phyloP scores from a whole-genome alignment of 2,888 invertebrate genomes.

The Linyphia triangularis region DNA sequence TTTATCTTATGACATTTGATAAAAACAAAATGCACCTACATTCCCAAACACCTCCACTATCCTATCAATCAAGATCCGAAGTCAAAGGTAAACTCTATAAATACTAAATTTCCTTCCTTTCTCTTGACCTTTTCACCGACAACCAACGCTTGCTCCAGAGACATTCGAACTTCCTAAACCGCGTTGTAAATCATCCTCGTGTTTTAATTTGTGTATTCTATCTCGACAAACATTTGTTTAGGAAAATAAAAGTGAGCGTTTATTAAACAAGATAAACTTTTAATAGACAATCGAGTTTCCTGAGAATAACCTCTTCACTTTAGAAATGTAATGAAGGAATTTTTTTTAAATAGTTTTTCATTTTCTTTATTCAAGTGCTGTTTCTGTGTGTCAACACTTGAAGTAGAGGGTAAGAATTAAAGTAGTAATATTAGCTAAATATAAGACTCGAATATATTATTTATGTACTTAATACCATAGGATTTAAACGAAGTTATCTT shows the following conservation, averaged over 20 bases:
- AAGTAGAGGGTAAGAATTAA: no score
- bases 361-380: no score
- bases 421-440: no score
- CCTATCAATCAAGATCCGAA: background rate
- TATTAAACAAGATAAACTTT: background rate
- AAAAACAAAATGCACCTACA: background rate
- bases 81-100: constrained; percentile 44
- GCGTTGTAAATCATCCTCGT: background rate
- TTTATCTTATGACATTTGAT: background rate
- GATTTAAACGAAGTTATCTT: no score
- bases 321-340: no score
- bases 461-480: no score
- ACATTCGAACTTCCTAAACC: background rate
- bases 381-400: no score
- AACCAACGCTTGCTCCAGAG: background rate
- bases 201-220: background rate
- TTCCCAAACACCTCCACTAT: background rate
- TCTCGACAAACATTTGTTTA: background rate
- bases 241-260: background rate
- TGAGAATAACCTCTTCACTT: background rate
- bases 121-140: background rate
- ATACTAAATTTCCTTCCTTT: constrained; percentile 22
- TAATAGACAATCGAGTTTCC: background rate
- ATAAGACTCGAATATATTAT: no score
- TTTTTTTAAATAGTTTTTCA: no score